These are phyloP conservation scores for Calephelis virginiensis DNA, from an alignment of 1,140 invertebrate genomes.

Conservation along the genomic window DNA sequence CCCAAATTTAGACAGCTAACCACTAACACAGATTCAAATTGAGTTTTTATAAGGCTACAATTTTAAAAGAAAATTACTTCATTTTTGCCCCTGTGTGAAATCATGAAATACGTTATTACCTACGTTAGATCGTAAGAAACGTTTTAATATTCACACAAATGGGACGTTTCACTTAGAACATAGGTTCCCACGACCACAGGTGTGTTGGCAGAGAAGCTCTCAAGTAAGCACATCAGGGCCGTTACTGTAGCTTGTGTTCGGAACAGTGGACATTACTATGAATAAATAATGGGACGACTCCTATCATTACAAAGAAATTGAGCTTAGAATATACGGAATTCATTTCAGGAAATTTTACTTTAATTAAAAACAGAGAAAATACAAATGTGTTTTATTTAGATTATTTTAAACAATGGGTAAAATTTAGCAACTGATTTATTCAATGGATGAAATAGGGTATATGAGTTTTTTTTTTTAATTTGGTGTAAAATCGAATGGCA, in stretches of 20 bases:
- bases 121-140: not conserved
- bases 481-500: too few relatives aligned
- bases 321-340: not conserved
- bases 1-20: too few relatives aligned
- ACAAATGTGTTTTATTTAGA: too few relatives aligned
- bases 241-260: not conserved
- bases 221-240: slow-evolving; percentile 3
- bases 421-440: too few relatives aligned
- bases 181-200: slow-evolving; percentile 2
- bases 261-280: slow-evolving; percentile 9
- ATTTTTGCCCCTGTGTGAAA: not conserved
- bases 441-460: too few relatives aligned
- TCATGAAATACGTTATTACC: not conserved
- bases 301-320: slow-evolving; percentile 1
- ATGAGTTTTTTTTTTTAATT: too few relatives aligned
- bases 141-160: slow-evolving; percentile 5
- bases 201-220: not conserved
- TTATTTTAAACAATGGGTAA: too few relatives aligned
- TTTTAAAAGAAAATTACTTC: too few relatives aligned
- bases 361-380: too few relatives aligned
- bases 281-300: not conserved
- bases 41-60: too few relatives aligned
- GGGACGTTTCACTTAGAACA: not conserved
- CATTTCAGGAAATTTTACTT: not conserved
- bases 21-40: too few relatives aligned